These are phyloP conservation scores for Microtus oregoni DNA, from an alignment of 2,113 vertebrate genomes.

Conservation along the genomic window DNA sequence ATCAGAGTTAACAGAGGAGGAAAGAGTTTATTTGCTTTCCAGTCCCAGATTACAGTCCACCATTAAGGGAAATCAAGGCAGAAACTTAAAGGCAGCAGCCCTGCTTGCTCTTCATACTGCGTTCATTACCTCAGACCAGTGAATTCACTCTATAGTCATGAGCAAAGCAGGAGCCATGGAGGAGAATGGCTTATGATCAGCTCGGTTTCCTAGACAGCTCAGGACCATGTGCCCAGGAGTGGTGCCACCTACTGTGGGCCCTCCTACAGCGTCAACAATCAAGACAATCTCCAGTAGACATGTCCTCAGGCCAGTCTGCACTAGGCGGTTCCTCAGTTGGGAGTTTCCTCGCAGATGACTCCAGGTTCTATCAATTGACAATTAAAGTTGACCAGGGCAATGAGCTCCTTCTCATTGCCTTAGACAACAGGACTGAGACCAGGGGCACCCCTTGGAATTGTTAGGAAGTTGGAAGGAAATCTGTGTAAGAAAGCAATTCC, in stretches of 20 bases:
- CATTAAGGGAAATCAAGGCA: not conserved
- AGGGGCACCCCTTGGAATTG: not conserved
- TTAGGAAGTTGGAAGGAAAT: not conserved
- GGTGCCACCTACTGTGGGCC: too few relatives aligned
- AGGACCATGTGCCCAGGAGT: too few relatives aligned
- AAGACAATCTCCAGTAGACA: not conserved
- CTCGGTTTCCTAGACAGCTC: not conserved
- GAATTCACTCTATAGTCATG: not conserved
- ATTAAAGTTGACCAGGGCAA: not conserved
- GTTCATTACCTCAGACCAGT: not conserved
- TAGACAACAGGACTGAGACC: not conserved
- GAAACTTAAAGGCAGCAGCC: not conserved
- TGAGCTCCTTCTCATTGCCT: not conserved
- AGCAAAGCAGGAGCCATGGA: not conserved
- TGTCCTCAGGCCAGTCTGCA: not conserved
- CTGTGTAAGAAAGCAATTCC: not conserved
- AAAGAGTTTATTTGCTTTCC: not conserved
- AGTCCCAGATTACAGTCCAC: not conserved
- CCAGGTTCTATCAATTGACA: not conserved
- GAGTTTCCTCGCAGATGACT: not conserved
- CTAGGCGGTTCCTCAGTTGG: not conserved
- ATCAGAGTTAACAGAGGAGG: not conserved
- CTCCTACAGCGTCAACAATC: not conserved
- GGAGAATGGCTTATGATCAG: not conserved
- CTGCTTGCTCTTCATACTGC: fast-evolving